A percentile compares a stretch with the other conserved stretches of the same genome.
Evolutionary conservation across 2,113 vertebrate genomes (phyloP).

Genomic region (Poicephalus gulielmi): DNA sequence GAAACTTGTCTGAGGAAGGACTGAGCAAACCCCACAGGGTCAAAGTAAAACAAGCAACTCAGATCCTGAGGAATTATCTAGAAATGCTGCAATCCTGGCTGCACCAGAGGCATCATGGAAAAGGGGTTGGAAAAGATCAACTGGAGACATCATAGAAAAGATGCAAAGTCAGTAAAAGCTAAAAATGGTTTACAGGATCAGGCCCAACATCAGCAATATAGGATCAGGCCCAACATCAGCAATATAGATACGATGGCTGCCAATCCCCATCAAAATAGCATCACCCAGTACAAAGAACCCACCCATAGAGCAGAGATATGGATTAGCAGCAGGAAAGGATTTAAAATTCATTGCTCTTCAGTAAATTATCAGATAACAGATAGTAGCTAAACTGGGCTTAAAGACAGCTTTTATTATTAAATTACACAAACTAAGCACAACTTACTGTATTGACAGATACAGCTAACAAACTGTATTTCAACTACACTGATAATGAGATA

Average conservation of each 20-base stretch:
- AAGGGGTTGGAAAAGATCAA: neutral
- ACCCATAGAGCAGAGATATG: neutral
- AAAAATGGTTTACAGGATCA: neutral
- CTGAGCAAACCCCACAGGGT: constrained; percentile 16
- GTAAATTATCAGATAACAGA: neutral
- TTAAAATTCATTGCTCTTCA: neutral
- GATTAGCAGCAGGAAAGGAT: neutral
- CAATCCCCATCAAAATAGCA: neutral
- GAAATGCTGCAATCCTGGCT: neutral
- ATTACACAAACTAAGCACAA: neutral
- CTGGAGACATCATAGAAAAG: neutral
- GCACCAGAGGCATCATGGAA: neutral
- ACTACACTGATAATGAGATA: neutral
- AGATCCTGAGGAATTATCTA: neutral
- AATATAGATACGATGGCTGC: accelerated
- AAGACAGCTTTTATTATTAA: neutral
- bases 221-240: neutral
- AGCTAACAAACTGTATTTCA: neutral
- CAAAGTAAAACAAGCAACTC: neutral
- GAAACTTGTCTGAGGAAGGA: constrained; percentile 27
- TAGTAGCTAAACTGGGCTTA: neutral
- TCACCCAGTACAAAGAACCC: neutral
- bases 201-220: neutral
- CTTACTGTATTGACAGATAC: neutral
- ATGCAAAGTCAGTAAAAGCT: neutral